A percentile compares a stretch with the other conserved stretches of the same genome.
These are phyloP conservation scores for Oreochromis grahami DNA, from an alignment of 2,797 vertebrate species.

Conservation along the genomic window DNA sequence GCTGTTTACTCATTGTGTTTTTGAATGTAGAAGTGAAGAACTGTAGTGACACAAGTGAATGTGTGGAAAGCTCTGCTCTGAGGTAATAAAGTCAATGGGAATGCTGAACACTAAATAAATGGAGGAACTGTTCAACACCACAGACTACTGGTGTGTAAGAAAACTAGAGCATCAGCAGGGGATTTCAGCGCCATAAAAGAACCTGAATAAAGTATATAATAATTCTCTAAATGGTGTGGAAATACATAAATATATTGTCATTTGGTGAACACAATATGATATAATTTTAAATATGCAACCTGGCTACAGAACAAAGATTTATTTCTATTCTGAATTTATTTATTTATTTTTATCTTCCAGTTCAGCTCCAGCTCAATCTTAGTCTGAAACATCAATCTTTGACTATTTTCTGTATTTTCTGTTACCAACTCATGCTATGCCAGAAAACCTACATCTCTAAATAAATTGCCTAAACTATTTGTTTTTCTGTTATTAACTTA, in stretches of 20 bases:
- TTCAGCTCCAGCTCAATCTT: too few species aligned
- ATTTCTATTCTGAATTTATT: background rate
- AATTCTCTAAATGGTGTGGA: background rate
- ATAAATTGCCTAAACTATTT: background rate
- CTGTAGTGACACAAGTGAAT: background rate
- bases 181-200: background rate
- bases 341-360: background rate
- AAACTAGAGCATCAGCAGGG: background rate
- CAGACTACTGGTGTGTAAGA: background rate
- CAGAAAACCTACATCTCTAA: background rate
- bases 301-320: background rate
- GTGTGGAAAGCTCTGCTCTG: background rate
- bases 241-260: background rate
- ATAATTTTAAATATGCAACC: background rate
- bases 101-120: background rate
- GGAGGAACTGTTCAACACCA: background rate
- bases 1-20: background rate
- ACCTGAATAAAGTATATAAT: background rate
- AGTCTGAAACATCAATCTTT: background rate
- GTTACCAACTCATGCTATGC: background rate
- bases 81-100: background rate
- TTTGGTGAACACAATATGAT: background rate
- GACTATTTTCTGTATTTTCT: background rate
- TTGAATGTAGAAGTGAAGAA: background rate
- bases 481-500: background rate